These are phyloP conservation scores for Alosa alosa DNA, from an alignment of 2,113 vertebrate genomes.

Conservation along the genomic window DNA sequence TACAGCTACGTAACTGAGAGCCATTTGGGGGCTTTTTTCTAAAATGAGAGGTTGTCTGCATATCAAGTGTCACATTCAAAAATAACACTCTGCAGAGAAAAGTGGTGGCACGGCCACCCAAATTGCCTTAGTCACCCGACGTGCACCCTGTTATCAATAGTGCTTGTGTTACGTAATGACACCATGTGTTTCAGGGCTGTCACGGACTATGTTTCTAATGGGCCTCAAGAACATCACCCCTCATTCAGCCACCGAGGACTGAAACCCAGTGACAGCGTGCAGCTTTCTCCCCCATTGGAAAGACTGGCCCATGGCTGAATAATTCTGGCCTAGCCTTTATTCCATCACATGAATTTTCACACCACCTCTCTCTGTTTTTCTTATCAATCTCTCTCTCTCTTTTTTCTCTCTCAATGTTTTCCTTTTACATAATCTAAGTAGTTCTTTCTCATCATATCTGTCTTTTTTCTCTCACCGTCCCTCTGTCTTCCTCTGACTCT, in stretches of 20 bases:
- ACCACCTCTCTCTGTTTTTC: not conserved
- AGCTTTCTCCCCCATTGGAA: constrained; percentile 50
- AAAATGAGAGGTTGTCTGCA: not conserved
- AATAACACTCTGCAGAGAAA: constrained; percentile 31
- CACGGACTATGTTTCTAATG: constrained; percentile 70
- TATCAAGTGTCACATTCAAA: constrained; percentile 24
- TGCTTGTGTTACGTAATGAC: constrained; percentile 62
- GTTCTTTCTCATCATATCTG: not conserved
- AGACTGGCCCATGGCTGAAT: constrained; percentile 50
- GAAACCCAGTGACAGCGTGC: constrained; percentile 50
- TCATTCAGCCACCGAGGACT: constrained; percentile 48
- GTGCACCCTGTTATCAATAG: constrained; percentile 58
- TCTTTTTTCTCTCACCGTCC: not conserved
- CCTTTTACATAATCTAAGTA: not conserved
- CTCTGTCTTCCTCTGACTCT: not conserved
- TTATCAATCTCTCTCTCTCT: constrained; percentile 18
- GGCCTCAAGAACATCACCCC: constrained; percentile 65
- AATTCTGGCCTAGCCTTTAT: constrained; percentile 14
- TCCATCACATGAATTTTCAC: not conserved
- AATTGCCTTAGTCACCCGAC: constrained; percentile 47
- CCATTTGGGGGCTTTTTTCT: not conserved
- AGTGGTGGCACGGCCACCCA: constrained; percentile 51
- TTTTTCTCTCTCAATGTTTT: not conserved
- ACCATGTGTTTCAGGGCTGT: constrained; percentile 66
- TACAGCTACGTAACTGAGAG: not conserved